phyloP scores from a whole-genome alignment of 2,888 invertebrate genomes.

The Sycophila texana region DNA sequence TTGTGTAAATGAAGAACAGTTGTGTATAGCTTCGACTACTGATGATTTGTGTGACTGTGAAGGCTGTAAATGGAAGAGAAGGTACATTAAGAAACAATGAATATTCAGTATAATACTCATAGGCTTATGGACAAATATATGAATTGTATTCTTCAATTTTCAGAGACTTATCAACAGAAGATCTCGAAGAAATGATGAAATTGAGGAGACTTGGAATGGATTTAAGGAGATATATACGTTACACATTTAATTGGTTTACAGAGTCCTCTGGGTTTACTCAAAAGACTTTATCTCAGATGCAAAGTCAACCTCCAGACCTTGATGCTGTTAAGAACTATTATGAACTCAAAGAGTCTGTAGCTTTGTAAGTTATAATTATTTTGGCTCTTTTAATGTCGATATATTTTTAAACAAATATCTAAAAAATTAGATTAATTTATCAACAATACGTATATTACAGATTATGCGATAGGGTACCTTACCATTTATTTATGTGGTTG shows the following conservation, averaged over 20 bases:
- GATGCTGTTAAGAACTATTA: slow-evolving; percentile 41
- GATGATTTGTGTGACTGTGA: slow-evolving; percentile 52
- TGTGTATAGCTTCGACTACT: slow-evolving; percentile 5
- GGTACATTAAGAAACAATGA: slow-evolving; percentile 8
- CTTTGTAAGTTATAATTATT: slow-evolving; percentile 42
- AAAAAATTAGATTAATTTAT: slow-evolving; percentile 1
- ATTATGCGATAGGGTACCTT: slow-evolving; percentile 79
- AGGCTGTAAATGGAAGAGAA: slow-evolving; percentile 53
- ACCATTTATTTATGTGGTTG: slow-evolving; percentile 81
- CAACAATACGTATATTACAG: slow-evolving; percentile 66
- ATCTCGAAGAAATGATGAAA: slow-evolving; percentile 54
- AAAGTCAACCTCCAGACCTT: slow-evolving; percentile 30
- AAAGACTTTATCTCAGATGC: slow-evolving; percentile 8
- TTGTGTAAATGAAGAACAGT: slow-evolving; percentile 18
- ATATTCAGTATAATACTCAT: neutral
- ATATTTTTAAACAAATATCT: neutral
- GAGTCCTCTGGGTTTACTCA: slow-evolving; percentile 51
- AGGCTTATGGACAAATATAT: too few species aligned
- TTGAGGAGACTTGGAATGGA: slow-evolving; percentile 51
- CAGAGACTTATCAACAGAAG: slow-evolving; percentile 54
- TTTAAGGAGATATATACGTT: slow-evolving; percentile 53
- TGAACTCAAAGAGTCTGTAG: slow-evolving; percentile 53
- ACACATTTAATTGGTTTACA: slow-evolving; percentile 54
- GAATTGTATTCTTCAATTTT: slow-evolving; percentile 10
- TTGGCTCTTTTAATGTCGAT: neutral